These are phyloP conservation scores for Ophioninae sp. DNA, from an alignment of 2,888 invertebrate species.

Conservation along the genomic window DNA sequence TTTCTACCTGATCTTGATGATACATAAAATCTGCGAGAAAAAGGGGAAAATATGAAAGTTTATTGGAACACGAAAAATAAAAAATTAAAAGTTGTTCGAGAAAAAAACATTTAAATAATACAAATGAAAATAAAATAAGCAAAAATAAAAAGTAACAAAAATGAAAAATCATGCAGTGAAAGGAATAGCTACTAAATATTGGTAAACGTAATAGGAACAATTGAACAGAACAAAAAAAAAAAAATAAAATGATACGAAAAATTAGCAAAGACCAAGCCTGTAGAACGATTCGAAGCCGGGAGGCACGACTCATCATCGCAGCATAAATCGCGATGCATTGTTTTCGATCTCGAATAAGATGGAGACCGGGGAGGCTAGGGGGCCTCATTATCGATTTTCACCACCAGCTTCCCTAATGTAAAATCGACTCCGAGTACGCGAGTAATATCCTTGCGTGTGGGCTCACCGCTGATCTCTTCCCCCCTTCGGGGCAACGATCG, in stretches of 20 bases:
- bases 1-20: too few relatives aligned
- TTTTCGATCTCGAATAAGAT: conserved; percentile 20
- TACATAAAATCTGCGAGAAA: too few relatives aligned
- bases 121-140: too few relatives aligned
- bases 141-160: too few relatives aligned
- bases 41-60: too few relatives aligned
- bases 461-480: conserved; percentile 21
- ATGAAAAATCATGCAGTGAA: not conserved
- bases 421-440: conserved; percentile 25
- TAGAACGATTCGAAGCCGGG: conserved; percentile 33
- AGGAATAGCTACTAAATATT: conserved; percentile 31
- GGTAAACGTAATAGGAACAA: conserved; percentile 14
- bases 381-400: conserved; percentile 12
- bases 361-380: not conserved
- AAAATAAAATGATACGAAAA: conserved; percentile 3
- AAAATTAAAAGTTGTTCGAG: too few relatives aligned
- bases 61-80: too few relatives aligned
- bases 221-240: conserved; percentile 5
- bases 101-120: too few relatives aligned
- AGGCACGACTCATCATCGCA: conserved; percentile 30
- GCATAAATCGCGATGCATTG: conserved; percentile 32
- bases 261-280: conserved; percentile 30
- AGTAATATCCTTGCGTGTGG: conserved; percentile 55
- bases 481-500: conserved; percentile 18
- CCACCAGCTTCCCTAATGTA: conserved; percentile 16